Conservation (phyloP, 2,113 vertebrate species). For the Paedocypris sp. region DNA sequence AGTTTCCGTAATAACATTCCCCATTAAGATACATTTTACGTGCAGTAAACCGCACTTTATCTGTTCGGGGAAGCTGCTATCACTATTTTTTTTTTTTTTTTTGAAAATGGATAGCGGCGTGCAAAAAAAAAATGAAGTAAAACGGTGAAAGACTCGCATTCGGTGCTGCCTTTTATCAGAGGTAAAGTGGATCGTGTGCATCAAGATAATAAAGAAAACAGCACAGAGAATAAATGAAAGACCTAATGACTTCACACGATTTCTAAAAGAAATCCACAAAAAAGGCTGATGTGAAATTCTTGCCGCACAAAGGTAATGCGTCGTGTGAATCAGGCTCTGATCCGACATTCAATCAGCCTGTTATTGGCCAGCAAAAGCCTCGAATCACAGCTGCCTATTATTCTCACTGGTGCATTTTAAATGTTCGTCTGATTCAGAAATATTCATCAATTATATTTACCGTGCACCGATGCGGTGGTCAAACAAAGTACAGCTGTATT, state of each 20-base stretch:
- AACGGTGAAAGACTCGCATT: not conserved
- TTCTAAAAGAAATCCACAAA: not conserved
- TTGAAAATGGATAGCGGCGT: not conserved
- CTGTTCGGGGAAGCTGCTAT: not conserved
- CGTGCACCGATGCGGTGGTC: no score
- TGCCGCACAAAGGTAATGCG: constrained; percentile 2
- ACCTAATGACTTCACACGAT: not conserved
- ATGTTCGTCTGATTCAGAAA: no score
- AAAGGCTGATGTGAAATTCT: not conserved
- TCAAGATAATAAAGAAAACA: not conserved
- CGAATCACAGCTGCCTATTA: constrained; percentile 2
- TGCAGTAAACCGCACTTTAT: not conserved
- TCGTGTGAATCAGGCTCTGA: constrained; percentile 7
- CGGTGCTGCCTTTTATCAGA: not conserved
- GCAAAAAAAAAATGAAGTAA: no score
- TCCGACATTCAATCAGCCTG: constrained; percentile 7
- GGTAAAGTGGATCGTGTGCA: not conserved
- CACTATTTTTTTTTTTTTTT: no score
- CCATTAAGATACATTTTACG: not conserved
- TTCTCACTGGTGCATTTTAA: no score
- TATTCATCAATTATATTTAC: no score
- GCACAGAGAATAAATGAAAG: not conserved
- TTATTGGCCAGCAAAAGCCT: constrained; percentile 2
- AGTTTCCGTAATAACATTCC: not conserved
- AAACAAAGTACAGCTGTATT: no score